phyloP scores from a whole-genome alignment of 2,797 vertebrate species.

The Gymnoscopelus microlampas region DNA sequence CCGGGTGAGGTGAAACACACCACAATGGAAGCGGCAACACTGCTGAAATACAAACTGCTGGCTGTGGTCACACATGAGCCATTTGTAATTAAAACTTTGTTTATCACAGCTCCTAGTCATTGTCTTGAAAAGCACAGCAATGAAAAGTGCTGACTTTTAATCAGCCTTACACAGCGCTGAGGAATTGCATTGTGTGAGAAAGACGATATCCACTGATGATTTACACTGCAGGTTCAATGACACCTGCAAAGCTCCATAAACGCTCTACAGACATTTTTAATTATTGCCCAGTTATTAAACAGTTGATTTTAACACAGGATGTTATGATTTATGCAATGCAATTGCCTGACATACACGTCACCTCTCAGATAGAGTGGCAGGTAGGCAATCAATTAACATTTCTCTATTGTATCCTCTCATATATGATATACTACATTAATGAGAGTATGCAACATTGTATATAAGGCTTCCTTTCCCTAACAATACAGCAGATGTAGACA shows the following conservation, averaged over 20 bases:
- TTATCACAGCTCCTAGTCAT: slow-evolving; percentile 68
- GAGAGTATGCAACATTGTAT: no score
- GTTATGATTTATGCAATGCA: background rate
- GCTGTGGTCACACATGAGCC: slow-evolving; percentile 72
- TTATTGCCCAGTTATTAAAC: slow-evolving; percentile 25
- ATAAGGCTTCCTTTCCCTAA: no score
- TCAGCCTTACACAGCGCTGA: slow-evolving; percentile 47
- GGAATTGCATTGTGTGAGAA: slow-evolving; percentile 56
- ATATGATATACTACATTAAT: background rate
- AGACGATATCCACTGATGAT: slow-evolving; percentile 55
- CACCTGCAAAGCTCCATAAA: slow-evolving; percentile 27
- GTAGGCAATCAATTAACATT: no score
- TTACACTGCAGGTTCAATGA: slow-evolving; percentile 49
- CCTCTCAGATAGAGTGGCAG: background rate
- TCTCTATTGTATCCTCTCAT: background rate
- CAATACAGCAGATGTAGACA: no score
- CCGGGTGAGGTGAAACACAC: slow-evolving; percentile 36
- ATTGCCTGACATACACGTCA: slow-evolving; percentile 13
- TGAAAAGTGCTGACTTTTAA: slow-evolving; percentile 60
- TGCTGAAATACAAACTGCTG: slow-evolving; percentile 64
- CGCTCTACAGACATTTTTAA: slow-evolving; percentile 49
- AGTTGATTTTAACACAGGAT: slow-evolving; percentile 16
- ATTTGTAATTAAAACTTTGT: slow-evolving; percentile 76
- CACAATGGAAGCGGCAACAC: slow-evolving; percentile 34
- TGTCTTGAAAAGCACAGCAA: slow-evolving; percentile 67